A percentile compares a stretch with the other conserved stretches of the same genome.
These are phyloP conservation scores for Carcharodon carcharias DNA, from an alignment of 2,797 vertebrate genomes.

Conservation along the genomic window DNA sequence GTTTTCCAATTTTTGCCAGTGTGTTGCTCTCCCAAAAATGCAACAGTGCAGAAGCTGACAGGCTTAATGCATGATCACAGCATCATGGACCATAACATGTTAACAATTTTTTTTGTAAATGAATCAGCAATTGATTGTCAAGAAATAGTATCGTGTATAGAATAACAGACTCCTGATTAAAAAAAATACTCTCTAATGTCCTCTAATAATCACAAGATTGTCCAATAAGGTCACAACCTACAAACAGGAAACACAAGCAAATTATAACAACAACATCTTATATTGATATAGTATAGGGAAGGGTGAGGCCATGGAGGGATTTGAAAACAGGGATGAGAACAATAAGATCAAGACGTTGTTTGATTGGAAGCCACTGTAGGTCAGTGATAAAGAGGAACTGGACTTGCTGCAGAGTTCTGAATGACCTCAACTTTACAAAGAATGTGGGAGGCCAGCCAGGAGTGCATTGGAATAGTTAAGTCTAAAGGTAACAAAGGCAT, in stretches of 20 bases:
- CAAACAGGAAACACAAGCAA: neutral
- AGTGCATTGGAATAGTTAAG: no score
- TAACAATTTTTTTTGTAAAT: neutral
- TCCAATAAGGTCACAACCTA: neutral
- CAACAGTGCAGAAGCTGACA: neutral
- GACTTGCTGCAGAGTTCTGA: no score
- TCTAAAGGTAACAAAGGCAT: no score
- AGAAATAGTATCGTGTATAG: neutral
- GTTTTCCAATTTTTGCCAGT: neutral
- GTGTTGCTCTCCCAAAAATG: neutral
- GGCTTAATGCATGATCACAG: neutral
- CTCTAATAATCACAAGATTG: neutral
- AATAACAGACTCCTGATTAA: neutral
- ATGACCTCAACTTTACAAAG: no score
- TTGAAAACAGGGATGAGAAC: no score
- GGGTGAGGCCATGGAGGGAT: no score
- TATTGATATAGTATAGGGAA: no score
- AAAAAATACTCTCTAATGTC: neutral
- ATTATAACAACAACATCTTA: neutral
- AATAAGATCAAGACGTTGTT: no score
- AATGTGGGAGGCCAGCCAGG: no score
- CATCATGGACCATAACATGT: neutral
- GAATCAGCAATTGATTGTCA: neutral
- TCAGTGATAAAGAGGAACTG: no score
- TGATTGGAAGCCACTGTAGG: no score